Conservation (phyloP, 2,888 invertebrate genomes). For the Troilus luridus region DNA sequence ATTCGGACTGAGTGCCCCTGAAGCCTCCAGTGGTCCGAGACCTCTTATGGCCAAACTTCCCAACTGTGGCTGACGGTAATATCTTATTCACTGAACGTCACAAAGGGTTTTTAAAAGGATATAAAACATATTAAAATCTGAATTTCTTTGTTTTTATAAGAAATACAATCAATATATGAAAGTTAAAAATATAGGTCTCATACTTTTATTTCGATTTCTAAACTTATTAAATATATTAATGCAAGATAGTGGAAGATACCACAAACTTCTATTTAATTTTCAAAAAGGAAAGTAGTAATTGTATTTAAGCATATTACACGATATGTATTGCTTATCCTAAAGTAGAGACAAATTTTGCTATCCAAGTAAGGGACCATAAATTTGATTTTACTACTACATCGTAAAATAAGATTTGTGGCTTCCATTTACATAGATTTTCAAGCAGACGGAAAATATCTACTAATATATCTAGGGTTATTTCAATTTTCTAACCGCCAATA, state of each 20-base stretch:
- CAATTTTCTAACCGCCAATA: background rate
- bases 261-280: background rate
- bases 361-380: background rate
- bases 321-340: background rate
- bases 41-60: too few relatives aligned
- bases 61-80: too few relatives aligned
- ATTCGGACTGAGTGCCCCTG: too few relatives aligned
- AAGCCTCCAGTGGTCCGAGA: too few relatives aligned
- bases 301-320: background rate
- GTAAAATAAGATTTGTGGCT: background rate
- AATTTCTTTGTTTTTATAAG: too few relatives aligned
- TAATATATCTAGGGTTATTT: background rate
- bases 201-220: background rate
- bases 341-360: background rate
- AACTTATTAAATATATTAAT: background rate
- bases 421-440: slow-evolving; percentile 23
- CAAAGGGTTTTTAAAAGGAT: too few relatives aligned
- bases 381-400: background rate
- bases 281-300: background rate
- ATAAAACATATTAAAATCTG: too few relatives aligned
- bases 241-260: background rate
- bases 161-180: background rate
- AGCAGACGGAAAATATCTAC: background rate
- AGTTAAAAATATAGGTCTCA: background rate
- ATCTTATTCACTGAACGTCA: too few relatives aligned